phyloP scores from a whole-genome alignment of 2,888 invertebrate species.

The Conus canariensis region DNA sequence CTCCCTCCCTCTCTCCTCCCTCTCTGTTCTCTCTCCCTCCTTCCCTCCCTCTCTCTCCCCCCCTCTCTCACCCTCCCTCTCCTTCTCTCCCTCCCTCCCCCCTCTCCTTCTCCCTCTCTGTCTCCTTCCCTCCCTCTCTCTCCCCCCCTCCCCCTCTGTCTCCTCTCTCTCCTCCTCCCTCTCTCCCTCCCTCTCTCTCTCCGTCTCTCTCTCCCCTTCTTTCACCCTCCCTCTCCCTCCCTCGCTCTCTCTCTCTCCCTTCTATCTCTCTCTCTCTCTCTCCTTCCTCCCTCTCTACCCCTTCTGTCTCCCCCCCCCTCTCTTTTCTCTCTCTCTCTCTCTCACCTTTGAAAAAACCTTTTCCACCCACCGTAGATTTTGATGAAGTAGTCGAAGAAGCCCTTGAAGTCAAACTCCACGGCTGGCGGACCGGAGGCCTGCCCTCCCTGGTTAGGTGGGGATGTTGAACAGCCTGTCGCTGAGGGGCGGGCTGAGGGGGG shows the following conservation, averaged over 20 bases:
- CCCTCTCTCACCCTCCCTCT: neutral
- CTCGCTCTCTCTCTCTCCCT: too few relatives aligned
- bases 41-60: neutral
- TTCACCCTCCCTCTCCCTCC: too few relatives aligned
- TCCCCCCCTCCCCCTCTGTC: neutral
- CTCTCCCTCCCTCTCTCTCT: too few relatives aligned
- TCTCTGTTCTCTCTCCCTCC: too few relatives aligned
- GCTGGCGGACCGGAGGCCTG: too few relatives aligned
- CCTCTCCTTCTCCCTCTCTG: neutral
- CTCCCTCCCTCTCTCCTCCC: neutral
- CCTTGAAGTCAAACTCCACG: constrained; percentile 25
- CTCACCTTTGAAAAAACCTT: too few relatives aligned
- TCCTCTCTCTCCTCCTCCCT: neutral
- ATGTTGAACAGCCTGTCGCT: neutral
- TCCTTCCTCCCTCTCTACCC: too few relatives aligned
- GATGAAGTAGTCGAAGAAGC: constrained; percentile 34
- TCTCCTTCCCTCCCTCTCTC: neutral
- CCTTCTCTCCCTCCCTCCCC: too few relatives aligned
- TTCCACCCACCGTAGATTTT: constrained; percentile 5
- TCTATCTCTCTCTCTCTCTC: too few relatives aligned
- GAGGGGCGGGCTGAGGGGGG: neutral
- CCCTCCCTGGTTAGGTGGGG: neutral
- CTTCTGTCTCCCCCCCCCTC: too few relatives aligned
- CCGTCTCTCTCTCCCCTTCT: too few relatives aligned
- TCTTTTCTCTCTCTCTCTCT: too few relatives aligned